Conservation (phyloP, 1,140 invertebrate genomes). For the Atopsyche davidsoni region DNA sequence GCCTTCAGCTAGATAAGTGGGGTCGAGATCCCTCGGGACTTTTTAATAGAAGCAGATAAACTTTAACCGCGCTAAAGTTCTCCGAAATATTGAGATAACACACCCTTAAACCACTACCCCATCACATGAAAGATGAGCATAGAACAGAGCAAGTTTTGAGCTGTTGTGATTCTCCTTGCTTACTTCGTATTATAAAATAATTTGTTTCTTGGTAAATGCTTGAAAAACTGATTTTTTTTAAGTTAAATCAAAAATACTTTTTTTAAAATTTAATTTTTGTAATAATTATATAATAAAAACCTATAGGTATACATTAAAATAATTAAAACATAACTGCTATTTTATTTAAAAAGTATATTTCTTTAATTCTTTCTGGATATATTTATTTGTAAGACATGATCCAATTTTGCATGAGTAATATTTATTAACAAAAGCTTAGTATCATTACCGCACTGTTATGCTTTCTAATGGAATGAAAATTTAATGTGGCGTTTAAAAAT, state of each 20-base stretch:
- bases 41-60: conserved; percentile 27
- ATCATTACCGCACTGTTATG: no score
- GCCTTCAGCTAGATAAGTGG: conserved; percentile 9
- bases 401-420: no score
- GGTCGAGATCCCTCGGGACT: conserved; percentile 18
- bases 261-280: background rate
- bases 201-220: background rate
- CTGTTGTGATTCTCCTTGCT: background rate
- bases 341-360: no score
- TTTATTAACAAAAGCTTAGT: no score
- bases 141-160: conserved; percentile 18
- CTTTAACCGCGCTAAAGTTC: conserved; percentile 21
- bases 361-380: no score
- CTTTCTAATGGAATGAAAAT: no score
- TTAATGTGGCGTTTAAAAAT: no score
- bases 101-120: no score
- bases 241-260: background rate
- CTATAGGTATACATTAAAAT: background rate
- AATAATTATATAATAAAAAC: background rate
- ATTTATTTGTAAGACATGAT: no score
- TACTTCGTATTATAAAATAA: background rate
- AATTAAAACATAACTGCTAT: background rate
- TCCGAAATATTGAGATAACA: conserved; percentile 26
- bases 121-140: background rate
- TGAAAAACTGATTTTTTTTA: background rate